phyloP scores from a whole-genome alignment of 2,888 invertebrate species.

The Caenorhabditis afra region DNA sequence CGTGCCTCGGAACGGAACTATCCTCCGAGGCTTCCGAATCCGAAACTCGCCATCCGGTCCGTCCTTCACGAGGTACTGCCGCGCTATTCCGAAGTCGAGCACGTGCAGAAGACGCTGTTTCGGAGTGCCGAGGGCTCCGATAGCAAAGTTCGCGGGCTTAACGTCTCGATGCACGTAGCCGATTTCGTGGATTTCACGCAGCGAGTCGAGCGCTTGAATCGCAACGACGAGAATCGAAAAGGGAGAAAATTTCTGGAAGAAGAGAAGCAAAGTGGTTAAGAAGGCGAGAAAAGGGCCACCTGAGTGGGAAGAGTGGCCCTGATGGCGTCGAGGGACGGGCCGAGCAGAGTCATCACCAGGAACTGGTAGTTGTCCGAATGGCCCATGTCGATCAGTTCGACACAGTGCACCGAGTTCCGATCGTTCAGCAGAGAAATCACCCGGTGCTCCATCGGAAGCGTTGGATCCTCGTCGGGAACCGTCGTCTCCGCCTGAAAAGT shows the following conservation, averaged over 20 bases:
- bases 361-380: conserved; percentile 60
- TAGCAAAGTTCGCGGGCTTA: conserved; percentile 67
- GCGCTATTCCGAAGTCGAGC: conserved; percentile 69
- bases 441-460: conserved; percentile 58
- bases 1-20: conserved; percentile 67
- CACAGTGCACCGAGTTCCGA: conserved; percentile 51
- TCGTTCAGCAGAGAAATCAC: conserved; percentile 57
- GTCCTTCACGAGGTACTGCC: conserved; percentile 54
- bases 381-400: conserved; percentile 55
- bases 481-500: conserved; percentile 54
- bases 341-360: conserved; percentile 63
- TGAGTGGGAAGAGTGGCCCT: conserved; percentile 45
- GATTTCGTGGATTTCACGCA: conserved; percentile 70
- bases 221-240: conserved; percentile 53
- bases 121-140: conserved; percentile 58
- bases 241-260: conserved; percentile 50
- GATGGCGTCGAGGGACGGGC: conserved; percentile 62
- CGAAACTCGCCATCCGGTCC: conserved; percentile 32
- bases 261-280: not conserved
- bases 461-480: conserved; percentile 61
- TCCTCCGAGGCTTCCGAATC: conserved; percentile 52
- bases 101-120: conserved; percentile 61
- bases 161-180: conserved; percentile 67
- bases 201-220: conserved; percentile 68
- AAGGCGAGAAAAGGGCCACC: not conserved